Evolutionary conservation across 2,888 invertebrate genomes (phyloP).

Genomic region (Metalampra italica): DNA sequence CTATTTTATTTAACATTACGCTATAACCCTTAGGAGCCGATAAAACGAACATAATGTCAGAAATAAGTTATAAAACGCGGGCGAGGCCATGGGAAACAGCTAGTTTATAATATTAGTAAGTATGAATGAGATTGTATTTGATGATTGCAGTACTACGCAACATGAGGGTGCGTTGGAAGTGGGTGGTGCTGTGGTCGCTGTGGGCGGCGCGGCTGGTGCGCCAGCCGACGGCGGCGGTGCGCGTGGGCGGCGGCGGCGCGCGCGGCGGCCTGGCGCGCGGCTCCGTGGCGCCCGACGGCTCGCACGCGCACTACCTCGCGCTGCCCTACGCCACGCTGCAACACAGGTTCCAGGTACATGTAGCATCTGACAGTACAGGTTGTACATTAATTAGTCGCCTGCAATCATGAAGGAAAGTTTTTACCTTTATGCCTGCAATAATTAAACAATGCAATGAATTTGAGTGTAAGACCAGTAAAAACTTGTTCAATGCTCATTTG

Average conservation of each 20-base stretch:
- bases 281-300: constrained; percentile 41
- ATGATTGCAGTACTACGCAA: background rate
- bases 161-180: constrained; percentile 23
- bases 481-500: too few species aligned
- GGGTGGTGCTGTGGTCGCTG: constrained; percentile 53
- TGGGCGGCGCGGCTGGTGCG: constrained; percentile 47
- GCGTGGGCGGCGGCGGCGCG: constrained; percentile 37
- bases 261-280: constrained; percentile 46
- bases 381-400: background rate
- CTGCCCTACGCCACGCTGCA: constrained; percentile 54
- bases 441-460: too few species aligned
- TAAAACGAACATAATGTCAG: too few species aligned
- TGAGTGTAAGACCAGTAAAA: too few species aligned
- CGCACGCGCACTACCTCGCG: constrained; percentile 41
- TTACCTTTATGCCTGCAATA: too few species aligned
- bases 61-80: too few species aligned
- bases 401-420: too few species aligned
- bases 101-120: too few species aligned
- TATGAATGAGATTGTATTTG: too few species aligned
- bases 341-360: constrained; percentile 52
- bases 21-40: too few species aligned
- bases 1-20: too few species aligned
- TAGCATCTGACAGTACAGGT: background rate
- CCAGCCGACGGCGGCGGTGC: constrained; percentile 45
- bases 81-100: too few species aligned